Evolutionary conservation across 2,888 invertebrate species (phyloP).

Genomic region (Tenthredo scrophulariae): DNA sequence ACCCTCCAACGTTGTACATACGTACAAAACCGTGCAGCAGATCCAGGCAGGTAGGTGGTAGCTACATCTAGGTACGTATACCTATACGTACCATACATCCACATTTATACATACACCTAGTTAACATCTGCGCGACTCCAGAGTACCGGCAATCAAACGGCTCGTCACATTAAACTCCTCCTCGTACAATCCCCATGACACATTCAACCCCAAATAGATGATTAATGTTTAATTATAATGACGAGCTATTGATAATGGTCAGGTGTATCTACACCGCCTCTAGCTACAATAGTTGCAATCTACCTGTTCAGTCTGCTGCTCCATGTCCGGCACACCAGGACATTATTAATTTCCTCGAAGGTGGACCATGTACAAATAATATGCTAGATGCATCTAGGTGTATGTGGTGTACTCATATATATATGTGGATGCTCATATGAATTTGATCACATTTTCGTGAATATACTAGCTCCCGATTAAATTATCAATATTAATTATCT

Average conservation of each 20-base stretch:
- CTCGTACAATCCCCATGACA: conserved; percentile 25
- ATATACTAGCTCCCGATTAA: not conserved
- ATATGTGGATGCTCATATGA: not conserved
- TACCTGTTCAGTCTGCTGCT: not conserved
- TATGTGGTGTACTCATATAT: not conserved
- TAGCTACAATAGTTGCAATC: not conserved
- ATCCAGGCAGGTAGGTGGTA: not conserved
- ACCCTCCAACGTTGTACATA: conserved; percentile 25
- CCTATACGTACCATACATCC: not conserved
- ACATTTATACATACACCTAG: not conserved
- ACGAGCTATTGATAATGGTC: conserved; percentile 59
- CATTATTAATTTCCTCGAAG: conserved; percentile 18
- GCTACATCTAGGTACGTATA: not conserved
- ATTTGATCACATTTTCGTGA: not conserved
- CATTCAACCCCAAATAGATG: conserved; percentile 54
- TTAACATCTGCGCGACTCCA: not conserved
- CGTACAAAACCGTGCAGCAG: conserved; percentile 14
- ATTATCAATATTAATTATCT: not conserved
- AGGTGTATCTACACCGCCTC: conserved; percentile 17
- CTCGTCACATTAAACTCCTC: conserved; percentile 19
- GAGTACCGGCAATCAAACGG: conserved; percentile 39
- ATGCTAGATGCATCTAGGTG: not conserved
- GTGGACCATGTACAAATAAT: not conserved
- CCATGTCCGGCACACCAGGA: not conserved
- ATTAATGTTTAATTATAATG: conserved; percentile 67